A percentile compares a stretch with the other conserved stretches of the same genome.
phyloP scores from a whole-genome alignment of 2,888 invertebrate genomes.

The Anoncus sp. region DNA sequence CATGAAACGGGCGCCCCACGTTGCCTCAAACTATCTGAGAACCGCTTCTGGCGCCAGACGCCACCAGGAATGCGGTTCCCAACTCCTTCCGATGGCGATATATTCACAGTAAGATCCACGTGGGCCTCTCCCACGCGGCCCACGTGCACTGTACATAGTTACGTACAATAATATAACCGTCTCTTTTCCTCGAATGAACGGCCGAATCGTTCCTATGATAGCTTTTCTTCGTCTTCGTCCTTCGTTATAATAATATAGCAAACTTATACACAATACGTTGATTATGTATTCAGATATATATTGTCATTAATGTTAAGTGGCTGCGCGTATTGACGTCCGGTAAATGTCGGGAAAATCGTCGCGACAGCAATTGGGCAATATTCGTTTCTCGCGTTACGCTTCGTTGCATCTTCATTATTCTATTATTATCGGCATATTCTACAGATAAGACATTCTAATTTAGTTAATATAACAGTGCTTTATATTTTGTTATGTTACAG shows the following conservation, averaged over 20 bases:
- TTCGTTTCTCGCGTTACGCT: not conserved
- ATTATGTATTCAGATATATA: conserved; percentile 33
- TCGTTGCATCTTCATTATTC: not conserved
- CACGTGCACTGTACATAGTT: conserved; percentile 59
- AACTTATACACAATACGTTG: conserved; percentile 31
- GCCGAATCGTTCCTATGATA: conserved; percentile 8
- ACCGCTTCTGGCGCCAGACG: conserved; percentile 79
- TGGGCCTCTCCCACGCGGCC: conserved; percentile 72
- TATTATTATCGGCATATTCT: not conserved
- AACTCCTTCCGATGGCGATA: conserved; percentile 69
- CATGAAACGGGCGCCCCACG: conserved; percentile 31
- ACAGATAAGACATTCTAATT: conserved; percentile 1
- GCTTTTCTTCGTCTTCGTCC: conserved; percentile 31
- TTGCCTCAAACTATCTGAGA: conserved; percentile 69
- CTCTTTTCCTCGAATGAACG: conserved; percentile 38
- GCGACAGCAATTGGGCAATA: conserved; percentile 52
- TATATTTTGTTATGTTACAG: not conserved
- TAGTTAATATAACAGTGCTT: conserved; percentile 1
- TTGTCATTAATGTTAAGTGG: conserved; percentile 38
- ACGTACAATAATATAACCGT: conserved; percentile 20
- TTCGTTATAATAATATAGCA: conserved; percentile 48
- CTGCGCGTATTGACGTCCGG: conserved; percentile 28
- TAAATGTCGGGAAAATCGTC: conserved; percentile 6
- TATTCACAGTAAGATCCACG: conserved; percentile 65
- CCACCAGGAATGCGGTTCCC: conserved; percentile 78